phyloP scores from a whole-genome alignment of 2,797 vertebrate species.

The Ptychobarbus kaznakovi region DNA sequence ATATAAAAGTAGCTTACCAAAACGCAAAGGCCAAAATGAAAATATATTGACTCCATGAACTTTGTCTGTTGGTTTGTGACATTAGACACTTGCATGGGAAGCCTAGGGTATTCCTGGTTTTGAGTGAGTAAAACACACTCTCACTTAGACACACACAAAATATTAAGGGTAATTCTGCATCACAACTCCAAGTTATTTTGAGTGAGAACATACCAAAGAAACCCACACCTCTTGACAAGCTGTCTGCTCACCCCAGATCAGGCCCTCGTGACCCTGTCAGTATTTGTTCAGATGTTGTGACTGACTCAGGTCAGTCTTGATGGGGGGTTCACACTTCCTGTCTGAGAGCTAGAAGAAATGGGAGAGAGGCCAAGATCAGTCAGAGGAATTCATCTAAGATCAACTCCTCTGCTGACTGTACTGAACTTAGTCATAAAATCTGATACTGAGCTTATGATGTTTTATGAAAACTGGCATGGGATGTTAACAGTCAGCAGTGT shows the following conservation, averaged over 20 bases:
- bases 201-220: constrained; percentile 71
- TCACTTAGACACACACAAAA: not conserved
- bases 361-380: constrained; percentile 6
- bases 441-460: constrained; percentile 20
- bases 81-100: not conserved
- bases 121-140: not conserved
- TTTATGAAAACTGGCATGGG: constrained; percentile 18
- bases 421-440: constrained; percentile 19
- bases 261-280: constrained; percentile 55
- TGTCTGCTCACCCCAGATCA: constrained; percentile 68
- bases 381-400: constrained; percentile 21
- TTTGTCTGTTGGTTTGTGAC: not conserved
- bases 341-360: constrained; percentile 40
- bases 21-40: not conserved
- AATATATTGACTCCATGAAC: not conserved
- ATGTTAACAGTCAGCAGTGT: constrained; percentile 54
- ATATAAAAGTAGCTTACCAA: not conserved
- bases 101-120: not conserved
- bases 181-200: constrained; percentile 59
- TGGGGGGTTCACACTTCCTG: constrained; percentile 47
- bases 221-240: constrained; percentile 70
- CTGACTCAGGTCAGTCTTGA: constrained; percentile 57
- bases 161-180: constrained; percentile 54
- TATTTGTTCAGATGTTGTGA: constrained; percentile 71
- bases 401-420: constrained; percentile 8